Evolutionary conservation across 2,113 vertebrate species (phyloP).

Genomic region (Clupea harengus): DNA sequence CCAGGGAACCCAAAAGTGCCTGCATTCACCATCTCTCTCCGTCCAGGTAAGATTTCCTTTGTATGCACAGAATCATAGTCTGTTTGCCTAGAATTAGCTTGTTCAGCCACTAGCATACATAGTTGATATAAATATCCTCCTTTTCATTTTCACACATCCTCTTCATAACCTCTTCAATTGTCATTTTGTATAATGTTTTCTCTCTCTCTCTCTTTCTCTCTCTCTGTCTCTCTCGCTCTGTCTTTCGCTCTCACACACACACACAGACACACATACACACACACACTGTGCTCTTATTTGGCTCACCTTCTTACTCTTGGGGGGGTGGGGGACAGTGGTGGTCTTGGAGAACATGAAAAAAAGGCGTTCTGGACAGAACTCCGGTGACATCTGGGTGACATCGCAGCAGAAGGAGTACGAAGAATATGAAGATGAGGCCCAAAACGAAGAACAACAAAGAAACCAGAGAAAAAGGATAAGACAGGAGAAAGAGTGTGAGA

Average conservation of each 20-base stretch:
- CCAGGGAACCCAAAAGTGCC: conserved; percentile 61
- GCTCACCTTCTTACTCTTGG: background rate
- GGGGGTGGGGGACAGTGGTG: conserved; percentile 58
- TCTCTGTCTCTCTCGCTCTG: too few species aligned
- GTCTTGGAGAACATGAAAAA: conserved; percentile 66
- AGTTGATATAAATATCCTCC: background rate
- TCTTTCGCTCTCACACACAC: background rate
- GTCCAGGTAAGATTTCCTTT: conserved; percentile 61
- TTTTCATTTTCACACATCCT: too few species aligned
- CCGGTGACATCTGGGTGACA: background rate
- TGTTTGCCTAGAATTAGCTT: background rate
- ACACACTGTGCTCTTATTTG: background rate
- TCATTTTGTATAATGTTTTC: too few species aligned
- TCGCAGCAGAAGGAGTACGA: background rate
- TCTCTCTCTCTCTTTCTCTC: too few species aligned
- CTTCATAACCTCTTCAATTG: background rate
- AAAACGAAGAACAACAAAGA: conserved; percentile 42
- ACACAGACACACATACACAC: background rate
- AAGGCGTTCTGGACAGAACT: background rate
- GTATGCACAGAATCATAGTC: background rate
- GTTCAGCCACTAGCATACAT: background rate
- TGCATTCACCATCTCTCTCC: conserved; percentile 65
- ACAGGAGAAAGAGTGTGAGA: conserved; percentile 46
- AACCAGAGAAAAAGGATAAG: conserved; percentile 57
- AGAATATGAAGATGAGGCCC: conserved; percentile 38